Conservation (phyloP, 2,888 invertebrate species). For the Amphiduros pacificus region DNA sequence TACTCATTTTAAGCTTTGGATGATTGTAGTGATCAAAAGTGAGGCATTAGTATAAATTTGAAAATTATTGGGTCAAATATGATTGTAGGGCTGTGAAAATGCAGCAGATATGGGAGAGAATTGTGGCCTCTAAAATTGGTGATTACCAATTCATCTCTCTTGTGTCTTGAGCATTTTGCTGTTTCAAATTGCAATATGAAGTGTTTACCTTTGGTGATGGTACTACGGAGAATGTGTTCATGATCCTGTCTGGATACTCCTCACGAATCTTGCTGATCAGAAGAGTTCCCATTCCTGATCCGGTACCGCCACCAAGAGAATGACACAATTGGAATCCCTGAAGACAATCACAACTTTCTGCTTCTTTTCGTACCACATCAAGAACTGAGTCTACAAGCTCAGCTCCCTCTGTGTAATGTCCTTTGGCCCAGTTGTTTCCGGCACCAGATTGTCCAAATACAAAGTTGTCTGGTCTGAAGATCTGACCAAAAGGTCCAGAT, state of each 20-base stretch:
- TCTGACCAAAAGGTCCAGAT: constrained; percentile 13
- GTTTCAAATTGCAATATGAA: no score
- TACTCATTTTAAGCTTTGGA: no score
- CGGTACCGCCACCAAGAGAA: constrained; percentile 85
- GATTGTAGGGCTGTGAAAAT: no score
- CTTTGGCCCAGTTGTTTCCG: constrained; percentile 16
- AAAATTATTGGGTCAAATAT: no score
- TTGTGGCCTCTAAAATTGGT: no score
- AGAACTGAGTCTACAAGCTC: constrained; percentile 19
- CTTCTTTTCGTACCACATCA: constrained; percentile 18
- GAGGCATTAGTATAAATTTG: no score
- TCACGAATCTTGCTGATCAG: constrained; percentile 95
- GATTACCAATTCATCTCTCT: no score
- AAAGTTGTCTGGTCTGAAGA: constrained; percentile 15
- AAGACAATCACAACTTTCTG: constrained; percentile 15
- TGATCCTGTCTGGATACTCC: constrained; percentile 97
- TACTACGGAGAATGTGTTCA: constrained; percentile 95
- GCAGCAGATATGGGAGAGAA: no score
- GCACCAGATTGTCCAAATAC: constrained; percentile 12
- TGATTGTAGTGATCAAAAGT: no score
- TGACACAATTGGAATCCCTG: constrained; percentile 65
- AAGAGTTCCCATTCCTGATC: constrained; percentile 83
- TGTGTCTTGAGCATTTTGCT: no score
- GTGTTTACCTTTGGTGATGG: constrained; percentile 79
- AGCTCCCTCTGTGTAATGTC: constrained; percentile 59